Conservation (phyloP, 2,113 vertebrate species). For the Myiagra hebetior region DNA sequence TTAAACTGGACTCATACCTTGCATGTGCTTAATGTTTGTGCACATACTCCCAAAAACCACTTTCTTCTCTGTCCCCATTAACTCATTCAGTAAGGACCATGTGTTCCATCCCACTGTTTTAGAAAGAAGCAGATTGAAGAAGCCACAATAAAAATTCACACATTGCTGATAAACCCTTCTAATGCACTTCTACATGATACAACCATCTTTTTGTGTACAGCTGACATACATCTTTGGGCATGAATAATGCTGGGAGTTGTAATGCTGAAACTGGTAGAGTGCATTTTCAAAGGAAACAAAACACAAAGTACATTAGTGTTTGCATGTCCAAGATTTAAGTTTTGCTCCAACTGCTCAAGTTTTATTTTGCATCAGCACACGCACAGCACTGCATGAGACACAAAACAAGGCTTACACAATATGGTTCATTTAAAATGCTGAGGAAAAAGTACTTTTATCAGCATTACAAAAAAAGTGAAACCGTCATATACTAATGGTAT, state of each 20-base stretch:
- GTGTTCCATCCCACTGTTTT: neutral
- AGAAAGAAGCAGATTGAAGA: neutral
- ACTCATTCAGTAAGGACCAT: neutral
- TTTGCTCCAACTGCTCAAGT: neutral
- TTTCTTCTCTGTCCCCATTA: neutral
- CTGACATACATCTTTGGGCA: neutral
- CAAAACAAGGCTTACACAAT: neutral
- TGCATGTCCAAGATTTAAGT: neutral
- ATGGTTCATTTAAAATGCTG: neutral
- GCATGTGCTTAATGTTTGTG: fast-evolving
- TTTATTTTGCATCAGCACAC: neutral
- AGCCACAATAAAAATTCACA: neutral
- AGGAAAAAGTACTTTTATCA: neutral
- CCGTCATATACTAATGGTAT: neutral
- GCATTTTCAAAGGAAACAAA: neutral
- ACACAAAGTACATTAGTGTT: neutral
- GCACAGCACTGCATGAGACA: fast-evolving
- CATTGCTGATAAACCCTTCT: neutral
- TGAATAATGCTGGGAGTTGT: neutral
- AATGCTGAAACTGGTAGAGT: neutral
- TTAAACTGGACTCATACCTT: neutral
- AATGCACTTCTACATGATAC: neutral
- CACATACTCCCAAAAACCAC: neutral
- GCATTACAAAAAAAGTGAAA: neutral
- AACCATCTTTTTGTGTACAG: neutral